Percentiles rank a stretch among this genome's conserved stretches.
Conservation (phyloP, 2,113 vertebrate species). For the Xenopus laevis region DNA sequence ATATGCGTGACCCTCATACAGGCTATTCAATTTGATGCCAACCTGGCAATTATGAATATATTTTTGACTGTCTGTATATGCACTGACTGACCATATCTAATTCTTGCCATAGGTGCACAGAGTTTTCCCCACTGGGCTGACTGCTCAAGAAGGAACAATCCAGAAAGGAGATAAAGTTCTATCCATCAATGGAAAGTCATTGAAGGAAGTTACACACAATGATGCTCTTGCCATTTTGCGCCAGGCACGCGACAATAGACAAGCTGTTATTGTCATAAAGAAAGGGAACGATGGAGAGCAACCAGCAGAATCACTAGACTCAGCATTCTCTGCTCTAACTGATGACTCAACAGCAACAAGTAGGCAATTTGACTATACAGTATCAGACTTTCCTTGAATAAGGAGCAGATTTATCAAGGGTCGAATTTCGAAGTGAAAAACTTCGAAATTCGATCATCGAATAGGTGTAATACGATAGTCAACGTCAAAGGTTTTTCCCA, state of each 20-base stretch:
- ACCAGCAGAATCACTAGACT: neutral
- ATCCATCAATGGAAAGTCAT: constrained; percentile 89
- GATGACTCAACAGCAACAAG: constrained; percentile 49
- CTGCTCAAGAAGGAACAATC: constrained; percentile 87
- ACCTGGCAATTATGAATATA: too few relatives aligned
- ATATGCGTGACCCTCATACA: too few relatives aligned
- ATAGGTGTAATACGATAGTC: too few relatives aligned
- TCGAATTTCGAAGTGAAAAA: too few relatives aligned
- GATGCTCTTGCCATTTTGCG: constrained; percentile 78
- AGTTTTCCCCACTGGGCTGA: constrained; percentile 83
- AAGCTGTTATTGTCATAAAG: constrained; percentile 83
- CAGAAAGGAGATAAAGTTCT: constrained; percentile 87
- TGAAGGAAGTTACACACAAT: constrained; percentile 73
- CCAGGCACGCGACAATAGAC: constrained; percentile 73
- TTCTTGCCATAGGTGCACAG: constrained; percentile 75
- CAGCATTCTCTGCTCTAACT: constrained; percentile 46
- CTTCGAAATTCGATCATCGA: too few relatives aligned
- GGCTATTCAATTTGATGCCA: too few relatives aligned
- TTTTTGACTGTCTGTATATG: too few relatives aligned
- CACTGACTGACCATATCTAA: neutral
- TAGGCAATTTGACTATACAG: constrained; percentile 43
- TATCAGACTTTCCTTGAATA: too few relatives aligned
- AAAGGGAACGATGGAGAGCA: constrained; percentile 57
- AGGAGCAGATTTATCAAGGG: too few relatives aligned
- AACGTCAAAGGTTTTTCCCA: too few relatives aligned